Conservation (phyloP, 2,888 invertebrate genomes). For the Gnatocerus cornutus region DNA sequence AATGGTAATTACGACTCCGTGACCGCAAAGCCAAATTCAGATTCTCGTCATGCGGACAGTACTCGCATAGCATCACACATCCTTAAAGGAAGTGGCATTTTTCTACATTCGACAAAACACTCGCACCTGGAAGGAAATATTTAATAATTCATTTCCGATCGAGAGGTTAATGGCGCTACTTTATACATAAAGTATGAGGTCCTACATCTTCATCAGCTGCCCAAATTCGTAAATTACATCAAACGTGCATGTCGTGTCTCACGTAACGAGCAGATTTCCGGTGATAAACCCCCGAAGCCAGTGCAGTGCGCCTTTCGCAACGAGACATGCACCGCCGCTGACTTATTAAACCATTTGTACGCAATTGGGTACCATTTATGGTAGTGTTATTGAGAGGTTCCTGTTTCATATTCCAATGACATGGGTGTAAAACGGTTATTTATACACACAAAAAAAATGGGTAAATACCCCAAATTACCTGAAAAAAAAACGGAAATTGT, state of each 20-base stretch:
- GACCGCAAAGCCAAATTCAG: neutral
- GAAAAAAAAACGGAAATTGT: neutral
- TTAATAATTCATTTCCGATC: slow-evolving; percentile 54
- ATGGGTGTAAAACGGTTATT: neutral
- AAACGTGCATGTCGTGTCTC: slow-evolving; percentile 15
- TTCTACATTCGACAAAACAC: slow-evolving; percentile 47
- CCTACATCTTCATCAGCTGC: slow-evolving; percentile 19
- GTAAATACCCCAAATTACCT: neutral
- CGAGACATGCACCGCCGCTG: neutral
- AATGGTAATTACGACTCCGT: neutral
- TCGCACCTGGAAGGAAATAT: slow-evolving; percentile 56
- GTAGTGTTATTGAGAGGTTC: slow-evolving; percentile 25
- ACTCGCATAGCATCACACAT: slow-evolving; percentile 51
- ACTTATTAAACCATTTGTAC: slow-evolving; percentile 15
- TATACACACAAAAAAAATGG: neutral
- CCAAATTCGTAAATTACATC: slow-evolving; percentile 34
- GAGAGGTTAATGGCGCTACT: slow-evolving; percentile 31
- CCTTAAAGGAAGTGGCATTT: slow-evolving; percentile 55
- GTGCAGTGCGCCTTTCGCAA: neutral
- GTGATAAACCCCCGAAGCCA: slow-evolving; percentile 10
- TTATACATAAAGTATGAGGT: slow-evolving; percentile 25
- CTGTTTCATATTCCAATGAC: slow-evolving; percentile 13
- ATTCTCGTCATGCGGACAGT: slow-evolving; percentile 32
- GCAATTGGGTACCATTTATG: slow-evolving; percentile 20
- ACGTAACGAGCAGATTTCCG: slow-evolving; percentile 29